These are phyloP conservation scores for Calosoma granatense DNA, from an alignment of 1,140 invertebrate species.

Conservation along the genomic window DNA sequence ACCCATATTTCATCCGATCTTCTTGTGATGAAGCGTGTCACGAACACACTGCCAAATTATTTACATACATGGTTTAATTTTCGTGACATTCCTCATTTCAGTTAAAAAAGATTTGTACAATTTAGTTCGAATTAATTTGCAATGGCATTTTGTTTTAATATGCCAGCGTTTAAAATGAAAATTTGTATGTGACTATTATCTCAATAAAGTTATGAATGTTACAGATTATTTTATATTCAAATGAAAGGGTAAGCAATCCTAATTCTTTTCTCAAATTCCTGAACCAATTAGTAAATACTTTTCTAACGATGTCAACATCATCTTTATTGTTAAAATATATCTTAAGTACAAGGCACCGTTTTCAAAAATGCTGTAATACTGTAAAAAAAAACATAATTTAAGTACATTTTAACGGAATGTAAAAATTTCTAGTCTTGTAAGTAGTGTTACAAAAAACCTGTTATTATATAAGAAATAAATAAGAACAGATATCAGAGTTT, in stretches of 20 bases:
- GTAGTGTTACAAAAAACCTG: not conserved
- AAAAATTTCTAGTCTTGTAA: not conserved
- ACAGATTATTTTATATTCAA: not conserved
- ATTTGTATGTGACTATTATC: not conserved
- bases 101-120: too few species aligned
- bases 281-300: too few species aligned
- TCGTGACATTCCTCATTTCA: not conserved
- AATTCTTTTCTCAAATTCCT: too few species aligned
- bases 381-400: not conserved
- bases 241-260: not conserved
- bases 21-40: too few species aligned
- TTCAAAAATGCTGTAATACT: conserved; percentile 1
- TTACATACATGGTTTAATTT: not conserved
- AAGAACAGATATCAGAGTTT: not conserved
- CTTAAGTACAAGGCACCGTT: conserved; percentile 4
- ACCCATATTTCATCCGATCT: too few species aligned
- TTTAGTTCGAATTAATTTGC: too few species aligned
- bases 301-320: too few species aligned
- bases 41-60: not conserved
- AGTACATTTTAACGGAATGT: conserved; percentile 6
- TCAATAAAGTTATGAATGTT: not conserved
- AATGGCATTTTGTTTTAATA: not conserved
- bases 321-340: too few species aligned
- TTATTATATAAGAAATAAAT: not conserved
- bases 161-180: not conserved